Percentiles rank a stretch among this genome's conserved stretches.
Conservation (phyloP, 2,113 vertebrate species). For the Pogonocichla stellata region DNA sequence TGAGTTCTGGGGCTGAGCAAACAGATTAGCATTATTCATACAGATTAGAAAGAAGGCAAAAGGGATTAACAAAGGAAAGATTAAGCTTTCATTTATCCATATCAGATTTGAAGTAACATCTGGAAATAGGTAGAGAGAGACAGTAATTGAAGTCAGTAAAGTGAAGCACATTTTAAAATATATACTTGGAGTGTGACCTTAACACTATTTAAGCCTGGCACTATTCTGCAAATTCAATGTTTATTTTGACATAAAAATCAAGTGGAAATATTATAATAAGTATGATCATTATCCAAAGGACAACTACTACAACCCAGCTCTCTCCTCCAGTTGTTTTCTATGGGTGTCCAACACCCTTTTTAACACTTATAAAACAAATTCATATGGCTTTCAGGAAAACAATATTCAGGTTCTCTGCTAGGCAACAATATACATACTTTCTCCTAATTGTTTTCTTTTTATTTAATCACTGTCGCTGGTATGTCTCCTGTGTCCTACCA, state of each 20-base stretch:
- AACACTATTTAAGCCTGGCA: neutral
- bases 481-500: neutral
- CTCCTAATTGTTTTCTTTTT: neutral
- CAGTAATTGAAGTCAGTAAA: neutral
- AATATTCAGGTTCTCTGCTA: neutral
- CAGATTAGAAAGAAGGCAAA: conserved; percentile 1
- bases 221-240: neutral
- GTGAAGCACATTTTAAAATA: neutral
- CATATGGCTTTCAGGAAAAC: neutral
- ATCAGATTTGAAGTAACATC: neutral
- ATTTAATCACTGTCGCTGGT: conserved; percentile 1
- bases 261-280: neutral
- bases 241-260: neutral
- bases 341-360: neutral
- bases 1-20: neutral
- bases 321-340: neutral
- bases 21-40: neutral
- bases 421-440: neutral
- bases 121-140: neutral
- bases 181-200: neutral
- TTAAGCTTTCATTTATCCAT: neutral
- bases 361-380: neutral
- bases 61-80: neutral
- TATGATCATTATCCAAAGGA: neutral
- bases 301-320: neutral